phyloP scores from a whole-genome alignment of 1,140 invertebrate genomes.

The Drosophila yakuba region DNA sequence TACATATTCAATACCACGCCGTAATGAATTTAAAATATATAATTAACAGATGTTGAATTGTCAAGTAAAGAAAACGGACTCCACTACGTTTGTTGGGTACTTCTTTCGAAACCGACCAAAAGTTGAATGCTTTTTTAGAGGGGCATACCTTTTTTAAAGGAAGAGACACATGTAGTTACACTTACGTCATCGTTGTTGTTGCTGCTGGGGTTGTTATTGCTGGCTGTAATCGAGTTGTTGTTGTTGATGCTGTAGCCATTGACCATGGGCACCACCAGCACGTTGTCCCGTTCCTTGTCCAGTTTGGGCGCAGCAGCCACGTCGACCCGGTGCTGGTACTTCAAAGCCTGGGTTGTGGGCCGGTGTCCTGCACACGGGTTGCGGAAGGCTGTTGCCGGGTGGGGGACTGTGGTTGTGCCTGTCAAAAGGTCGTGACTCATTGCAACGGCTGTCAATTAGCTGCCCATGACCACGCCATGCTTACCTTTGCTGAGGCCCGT shows the following conservation, averaged over 20 bases:
- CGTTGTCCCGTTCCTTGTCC: constrained; percentile 62
- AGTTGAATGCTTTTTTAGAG: too few relatives aligned
- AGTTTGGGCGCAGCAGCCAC: constrained; percentile 47
- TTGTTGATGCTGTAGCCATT: constrained; percentile 35
- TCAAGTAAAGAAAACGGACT: too few relatives aligned
- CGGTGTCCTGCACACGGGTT: constrained; percentile 58
- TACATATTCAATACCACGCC: too few relatives aligned
- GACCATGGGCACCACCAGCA: constrained; percentile 60
- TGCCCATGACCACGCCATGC: neutral
- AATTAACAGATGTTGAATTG: too few relatives aligned
- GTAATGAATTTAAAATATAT: too few relatives aligned
- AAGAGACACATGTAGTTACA: neutral
- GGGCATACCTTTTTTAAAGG: too few relatives aligned
- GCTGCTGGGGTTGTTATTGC: constrained; percentile 43
- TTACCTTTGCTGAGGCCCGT: constrained; percentile 83
- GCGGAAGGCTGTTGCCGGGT: constrained; percentile 46
- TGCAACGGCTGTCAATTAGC: constrained; percentile 6
- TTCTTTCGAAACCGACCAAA: too few relatives aligned
- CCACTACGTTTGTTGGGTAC: too few relatives aligned
- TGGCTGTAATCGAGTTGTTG: constrained; percentile 31
- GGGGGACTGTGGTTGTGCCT: constrained; percentile 23
- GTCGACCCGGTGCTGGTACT: constrained; percentile 65
- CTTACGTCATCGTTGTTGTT: constrained; percentile 85
- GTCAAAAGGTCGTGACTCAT: constrained; percentile 22
- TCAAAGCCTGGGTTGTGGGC: constrained; percentile 51